Evolutionary conservation across 1,140 invertebrate genomes (phyloP), one percentile per base, ranked within the genome.

Genomic region (Drosophila navojoa): DNA sequence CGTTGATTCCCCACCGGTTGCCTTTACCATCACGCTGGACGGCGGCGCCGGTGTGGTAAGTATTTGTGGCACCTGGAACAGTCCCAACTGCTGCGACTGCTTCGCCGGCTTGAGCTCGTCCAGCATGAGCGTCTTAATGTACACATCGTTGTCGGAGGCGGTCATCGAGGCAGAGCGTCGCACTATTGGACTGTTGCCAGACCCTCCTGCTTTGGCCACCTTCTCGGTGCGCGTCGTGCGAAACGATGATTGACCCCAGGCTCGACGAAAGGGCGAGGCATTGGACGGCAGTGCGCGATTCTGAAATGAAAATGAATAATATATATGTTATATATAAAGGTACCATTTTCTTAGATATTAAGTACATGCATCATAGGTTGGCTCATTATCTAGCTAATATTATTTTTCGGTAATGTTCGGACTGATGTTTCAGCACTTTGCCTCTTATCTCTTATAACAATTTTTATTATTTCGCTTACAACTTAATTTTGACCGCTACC

Each of bases 181-280:
- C 61, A 90, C 79, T 58, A 70, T 11, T 38, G 80, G 79, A 76
- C 68, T 79, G 47, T 13, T 55, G 53, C 70, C 50, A 15, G 54
- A 10, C 52, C 22, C 57, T 16, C 42, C 42, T 45, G 59, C n/a
- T 16, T 54, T 87, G 60, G 57, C 69, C 66, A 72, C 77, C 76
- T 90, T 90, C 58, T 90, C 90, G 42, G 79, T 64, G 79, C 71
- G 91, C 69, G 58, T 91, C 77, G 79, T 84, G 62, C 91, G 70
- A 80, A 90, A 85, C 78, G 93, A 93, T 70, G 93, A 93, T 40
- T 94, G 93, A 76, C 93, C 93, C 93, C 94, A 94, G 70, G 87
- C 90, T 54, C 94, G 93, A 4, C 93, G 92, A 77, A 94, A 94
- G 53, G 94, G 93, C 63, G 94, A 94, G 47, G 93, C 92, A 92